Base-by-base conservation (phyloP, 2,797 vertebrate species). In the Phalloptychus januarius region DNA sequence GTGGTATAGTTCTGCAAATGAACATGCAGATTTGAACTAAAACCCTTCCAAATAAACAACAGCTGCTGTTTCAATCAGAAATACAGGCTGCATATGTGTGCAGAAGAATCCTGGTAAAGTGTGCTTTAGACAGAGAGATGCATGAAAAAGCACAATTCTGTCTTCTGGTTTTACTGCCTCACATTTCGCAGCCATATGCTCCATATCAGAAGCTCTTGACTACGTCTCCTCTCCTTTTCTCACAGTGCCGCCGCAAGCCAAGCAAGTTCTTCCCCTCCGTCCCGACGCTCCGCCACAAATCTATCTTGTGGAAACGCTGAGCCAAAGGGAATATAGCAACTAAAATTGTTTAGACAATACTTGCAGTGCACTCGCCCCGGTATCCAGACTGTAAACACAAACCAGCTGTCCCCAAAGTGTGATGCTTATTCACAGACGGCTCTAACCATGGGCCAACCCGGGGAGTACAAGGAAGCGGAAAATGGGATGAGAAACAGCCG, bases 281-380 rank as follows among this genome's bases (percentile, higher is more conserved):
- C 86, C 83, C 89, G 88, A 91, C 86, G 86, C 86, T 86, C 77
- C 78, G 90, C 84, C 89, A 90, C 92, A 89, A 88, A 91, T 88
- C 83, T 75, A 76, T 71, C 86, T 87, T 88, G 85, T 86, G 85
- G 89, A 93, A 93, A 88, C 13, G 58, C 81, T 83, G 83, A 87
- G 90, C 92, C 84, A 50, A 42, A 71, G 86, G 88, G 91, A 94
- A 92, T 85, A 87, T 65, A 86, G 87, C 72, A 86, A 92, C 91
- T 90, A 71, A 91, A 93, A 91, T 85, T 90, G 92, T 94, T 93
- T 94, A 93, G 90, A 91, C 88, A 90, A 91, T 92, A 81, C 90
- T 92, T 54, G 81, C 84, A 88, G 88, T 33, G 78, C 90, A 87
- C 88, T 91, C 86, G 73, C 81, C 85, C 72, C 73, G 76, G 86